Evolutionary conservation across 2,888 invertebrate species (phyloP), one percentile per base, ranked within the genome.

Genomic region (Crepidodera aurea): DNA sequence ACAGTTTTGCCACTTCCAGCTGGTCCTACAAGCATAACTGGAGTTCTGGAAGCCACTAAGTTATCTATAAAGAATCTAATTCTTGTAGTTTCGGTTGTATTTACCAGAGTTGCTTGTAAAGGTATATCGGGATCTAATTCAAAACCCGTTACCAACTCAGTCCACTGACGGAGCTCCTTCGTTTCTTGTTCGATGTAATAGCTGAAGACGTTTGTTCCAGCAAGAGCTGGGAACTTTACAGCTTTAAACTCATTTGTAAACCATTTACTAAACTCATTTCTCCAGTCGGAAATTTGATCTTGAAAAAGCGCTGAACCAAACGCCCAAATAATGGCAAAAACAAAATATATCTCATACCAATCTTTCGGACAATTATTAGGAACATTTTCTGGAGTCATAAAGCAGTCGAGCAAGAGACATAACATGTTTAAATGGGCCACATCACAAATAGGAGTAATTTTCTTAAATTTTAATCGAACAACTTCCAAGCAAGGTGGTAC

Each of bases 261-360:
- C 96, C 96, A 97, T 80, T 95, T 96, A 76, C 92, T 93, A 79
- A 97, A 97, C 77, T 97, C 97, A 70, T 91, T 91, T 40, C 96
- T 87, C 90, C 96, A 94, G 78, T 97, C 96, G 2, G 92, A 86
- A 39, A 94, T 83, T 84, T 95, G 90, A 83, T 96, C 96, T 84
- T 94, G 94, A 80, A 93, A 96, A 60, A 93, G 85, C 0, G 91
- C 89, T 0, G 96, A 94, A 1, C 97, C 97, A 76, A 97, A 98
- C 0, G 96, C 94, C 96, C 97, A 97, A 18, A 96, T 86, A 56
- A 90, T 86, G 25, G 91, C 88, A 78, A 96, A 97, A 0, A 90
- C 94, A 81, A 97, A 98, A 80, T 96, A 97, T 6, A 90, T 88
- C 82, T 98, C 97, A 76, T 93, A 93, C 90, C 95, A 91, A 77